These are phyloP conservation scores for Apodemia duryi DNA, from an alignment of 2,888 invertebrate species.

Conservation along the genomic window DNA sequence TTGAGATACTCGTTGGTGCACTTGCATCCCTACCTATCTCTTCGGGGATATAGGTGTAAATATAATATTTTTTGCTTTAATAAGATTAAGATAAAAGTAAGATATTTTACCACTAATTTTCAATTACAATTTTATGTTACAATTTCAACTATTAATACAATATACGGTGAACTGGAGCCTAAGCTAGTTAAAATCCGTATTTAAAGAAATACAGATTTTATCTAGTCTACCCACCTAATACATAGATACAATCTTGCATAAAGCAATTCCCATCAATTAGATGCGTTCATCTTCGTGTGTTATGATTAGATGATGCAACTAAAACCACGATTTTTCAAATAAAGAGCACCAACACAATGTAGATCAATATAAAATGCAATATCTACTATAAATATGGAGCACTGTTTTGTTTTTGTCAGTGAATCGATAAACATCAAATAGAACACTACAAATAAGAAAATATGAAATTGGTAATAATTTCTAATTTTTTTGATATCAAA, in stretches of 20 bases:
- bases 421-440: constrained; percentile 41
- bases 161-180: too few relatives aligned
- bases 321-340: constrained; percentile 49
- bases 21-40: too few relatives aligned
- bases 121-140: too few relatives aligned
- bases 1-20: too few relatives aligned
- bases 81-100: too few relatives aligned
- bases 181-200: too few relatives aligned
- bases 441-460: constrained; percentile 40
- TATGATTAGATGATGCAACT: constrained; percentile 58
- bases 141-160: too few relatives aligned
- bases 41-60: too few relatives aligned
- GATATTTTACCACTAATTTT: too few relatives aligned
- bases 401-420: constrained; percentile 56
- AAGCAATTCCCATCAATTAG: constrained; percentile 54
- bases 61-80: too few relatives aligned
- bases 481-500: background rate
- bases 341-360: constrained; percentile 47
- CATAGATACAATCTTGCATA: constrained; percentile 35
- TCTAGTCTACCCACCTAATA: background rate
- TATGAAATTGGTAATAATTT: constrained; percentile 59
- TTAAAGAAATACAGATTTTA: too few relatives aligned
- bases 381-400: constrained; percentile 65
- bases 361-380: constrained; percentile 52
- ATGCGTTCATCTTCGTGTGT: constrained; percentile 56